phyloP scores from a whole-genome alignment of 1,140 invertebrate genomes.

The Probaryconus sp. region DNA sequence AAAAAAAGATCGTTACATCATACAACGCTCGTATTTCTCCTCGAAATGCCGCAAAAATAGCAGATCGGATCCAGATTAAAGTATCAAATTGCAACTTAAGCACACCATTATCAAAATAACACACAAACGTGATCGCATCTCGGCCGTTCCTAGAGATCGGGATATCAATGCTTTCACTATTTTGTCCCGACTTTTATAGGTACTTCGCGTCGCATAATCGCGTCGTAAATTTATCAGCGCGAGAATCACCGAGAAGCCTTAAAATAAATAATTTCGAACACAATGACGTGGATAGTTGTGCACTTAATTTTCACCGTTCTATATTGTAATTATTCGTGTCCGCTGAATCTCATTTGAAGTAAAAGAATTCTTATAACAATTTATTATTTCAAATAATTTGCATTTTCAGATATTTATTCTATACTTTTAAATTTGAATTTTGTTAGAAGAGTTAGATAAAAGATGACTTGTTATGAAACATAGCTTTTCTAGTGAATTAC shows the following conservation, averaged over 20 bases:
- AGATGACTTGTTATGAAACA: too few relatives aligned
- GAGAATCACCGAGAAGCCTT: slow-evolving; percentile 28
- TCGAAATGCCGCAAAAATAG: slow-evolving; percentile 38
- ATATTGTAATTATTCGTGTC: background rate
- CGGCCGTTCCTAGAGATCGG: slow-evolving; percentile 26
- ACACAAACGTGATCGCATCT: slow-evolving; percentile 24
- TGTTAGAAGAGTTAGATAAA: too few relatives aligned
- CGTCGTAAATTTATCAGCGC: slow-evolving; percentile 53
- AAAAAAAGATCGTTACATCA: slow-evolving; percentile 22
- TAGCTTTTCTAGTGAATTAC: too few relatives aligned
- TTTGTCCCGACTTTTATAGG: slow-evolving; percentile 51
- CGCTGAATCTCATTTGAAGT: slow-evolving; percentile 5
- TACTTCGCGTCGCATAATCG: slow-evolving; percentile 50
- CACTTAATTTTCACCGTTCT: slow-evolving; percentile 36
- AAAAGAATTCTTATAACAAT: too few relatives aligned
- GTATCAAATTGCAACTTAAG: slow-evolving; percentile 38
- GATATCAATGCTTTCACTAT: slow-evolving; percentile 47
- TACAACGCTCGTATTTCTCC: slow-evolving; percentile 30
- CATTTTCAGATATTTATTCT: too few relatives aligned
- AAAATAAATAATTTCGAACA: slow-evolving; percentile 33
- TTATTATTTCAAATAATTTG: too few relatives aligned
- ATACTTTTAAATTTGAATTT: too few relatives aligned
- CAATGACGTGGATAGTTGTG: slow-evolving; percentile 14
- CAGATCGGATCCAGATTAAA: slow-evolving; percentile 44
- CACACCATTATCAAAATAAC: slow-evolving; percentile 42